phyloP scores from a whole-genome alignment of 2,888 invertebrate species.

The Saturnia japonica region DNA sequence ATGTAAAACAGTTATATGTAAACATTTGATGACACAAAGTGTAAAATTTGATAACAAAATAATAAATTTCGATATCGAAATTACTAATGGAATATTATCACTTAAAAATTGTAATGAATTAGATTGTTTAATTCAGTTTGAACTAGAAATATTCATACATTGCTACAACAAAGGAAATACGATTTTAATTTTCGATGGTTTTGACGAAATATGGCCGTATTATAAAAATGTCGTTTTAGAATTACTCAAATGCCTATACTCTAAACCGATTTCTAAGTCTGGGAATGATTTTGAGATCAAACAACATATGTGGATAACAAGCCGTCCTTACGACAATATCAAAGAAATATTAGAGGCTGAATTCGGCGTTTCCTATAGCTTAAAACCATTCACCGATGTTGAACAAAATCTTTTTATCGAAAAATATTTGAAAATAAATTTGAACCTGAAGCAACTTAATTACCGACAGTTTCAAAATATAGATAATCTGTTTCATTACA shows the following conservation, averaged over 20 bases:
- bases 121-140: background rate
- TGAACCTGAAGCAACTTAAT: conserved; percentile 22
- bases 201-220: conserved; percentile 34
- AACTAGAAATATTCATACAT: conserved; percentile 27
- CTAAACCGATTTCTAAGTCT: background rate
- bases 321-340: conserved; percentile 30
- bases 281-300: background rate
- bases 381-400: conserved; percentile 6
- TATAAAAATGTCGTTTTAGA: conserved; percentile 26
- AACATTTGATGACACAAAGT: background rate
- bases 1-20: background rate
- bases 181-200: conserved; percentile 32
- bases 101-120: background rate
- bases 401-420: conserved; percentile 25
- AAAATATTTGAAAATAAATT: conserved; percentile 25
- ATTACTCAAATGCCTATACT: background rate
- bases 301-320: conserved; percentile 27
- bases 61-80: conserved; percentile 10
- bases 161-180: conserved; percentile 25
- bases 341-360: background rate
- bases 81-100: conserved; percentile 3
- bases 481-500: conserved; percentile 16
- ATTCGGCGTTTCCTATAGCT: conserved; percentile 10
- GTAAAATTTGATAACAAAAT: background rate
- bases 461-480: conserved; percentile 23